These are phyloP conservation scores for Pterobdella sp. DNA, from an alignment of 2,888 invertebrate genomes.

Conservation along the genomic window DNA sequence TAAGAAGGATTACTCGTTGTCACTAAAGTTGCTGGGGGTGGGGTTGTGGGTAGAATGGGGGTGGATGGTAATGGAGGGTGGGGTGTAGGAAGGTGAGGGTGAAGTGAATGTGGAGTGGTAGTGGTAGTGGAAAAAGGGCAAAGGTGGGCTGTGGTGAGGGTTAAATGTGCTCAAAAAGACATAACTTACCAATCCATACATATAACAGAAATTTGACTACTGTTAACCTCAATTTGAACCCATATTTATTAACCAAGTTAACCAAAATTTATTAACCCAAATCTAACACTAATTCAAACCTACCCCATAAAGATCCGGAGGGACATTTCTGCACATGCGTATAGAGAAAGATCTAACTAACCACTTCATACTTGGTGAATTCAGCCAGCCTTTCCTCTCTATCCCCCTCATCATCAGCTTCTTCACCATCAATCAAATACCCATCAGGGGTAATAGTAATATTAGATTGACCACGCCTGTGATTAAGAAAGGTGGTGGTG, in stretches of 20 bases:
- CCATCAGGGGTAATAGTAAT: slow-evolving; percentile 88
- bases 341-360: slow-evolving; percentile 65
- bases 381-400: slow-evolving; percentile 80
- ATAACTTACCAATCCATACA: too few species aligned
- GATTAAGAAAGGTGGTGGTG: not conserved
- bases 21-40: slow-evolving; percentile 90
- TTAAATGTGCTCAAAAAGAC: too few species aligned
- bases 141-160: not conserved
- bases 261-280: not conserved
- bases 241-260: too few species aligned
- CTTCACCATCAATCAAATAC: slow-evolving; percentile 82
- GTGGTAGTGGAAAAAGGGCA: not conserved
- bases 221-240: too few species aligned
- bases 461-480: slow-evolving; percentile 73
- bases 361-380: slow-evolving; percentile 80
- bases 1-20: slow-evolving; percentile 83
- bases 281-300: not conserved
- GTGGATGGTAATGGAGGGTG: too few species aligned
- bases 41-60: too few species aligned
- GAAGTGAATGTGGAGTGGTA: too few species aligned
- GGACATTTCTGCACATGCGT: slow-evolving; percentile 93
- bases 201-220: too few species aligned
- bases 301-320: slow-evolving; percentile 67
- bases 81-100: too few species aligned
- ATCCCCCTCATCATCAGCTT: slow-evolving; percentile 89